These are phyloP conservation scores for Halocaridina rubra DNA, from an alignment of 2,888 invertebrate species.

Conservation along the genomic window DNA sequence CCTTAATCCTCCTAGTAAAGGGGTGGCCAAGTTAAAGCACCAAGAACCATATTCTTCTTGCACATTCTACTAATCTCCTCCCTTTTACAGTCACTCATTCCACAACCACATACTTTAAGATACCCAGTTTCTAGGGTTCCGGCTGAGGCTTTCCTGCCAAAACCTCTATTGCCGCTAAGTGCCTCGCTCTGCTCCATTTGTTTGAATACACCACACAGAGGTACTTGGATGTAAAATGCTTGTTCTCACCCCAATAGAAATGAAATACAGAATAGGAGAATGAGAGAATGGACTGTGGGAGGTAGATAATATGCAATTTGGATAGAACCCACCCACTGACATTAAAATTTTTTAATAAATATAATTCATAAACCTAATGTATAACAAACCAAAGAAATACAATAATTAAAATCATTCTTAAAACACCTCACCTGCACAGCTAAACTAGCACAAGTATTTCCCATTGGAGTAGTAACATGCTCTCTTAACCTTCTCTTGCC, in stretches of 20 bases:
- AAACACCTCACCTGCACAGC: conserved; percentile 26
- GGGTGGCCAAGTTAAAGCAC: not conserved
- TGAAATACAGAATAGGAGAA: not conserved
- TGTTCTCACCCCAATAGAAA: too few species aligned
- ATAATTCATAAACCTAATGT: not conserved
- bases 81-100: too few species aligned
- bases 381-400: not conserved
- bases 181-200: too few species aligned
- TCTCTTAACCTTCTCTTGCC: conserved; percentile 27
- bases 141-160: too few species aligned
- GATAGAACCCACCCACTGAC: not conserved
- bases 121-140: too few species aligned
- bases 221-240: too few species aligned
- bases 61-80: too few species aligned
- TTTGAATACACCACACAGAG: too few species aligned
- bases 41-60: too few species aligned
- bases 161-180: too few species aligned
- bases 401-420: too few species aligned
- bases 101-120: not conserved
- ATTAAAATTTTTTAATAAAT: not conserved
- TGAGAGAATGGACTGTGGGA: not conserved
- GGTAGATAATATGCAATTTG: not conserved
- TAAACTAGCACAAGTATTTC: conserved; percentile 39
- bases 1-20: not conserved
- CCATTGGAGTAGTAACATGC: conserved; percentile 32